Base-by-base conservation (phyloP, 2,888 invertebrate genomes). In the Acanthosepion lycidas region DNA sequence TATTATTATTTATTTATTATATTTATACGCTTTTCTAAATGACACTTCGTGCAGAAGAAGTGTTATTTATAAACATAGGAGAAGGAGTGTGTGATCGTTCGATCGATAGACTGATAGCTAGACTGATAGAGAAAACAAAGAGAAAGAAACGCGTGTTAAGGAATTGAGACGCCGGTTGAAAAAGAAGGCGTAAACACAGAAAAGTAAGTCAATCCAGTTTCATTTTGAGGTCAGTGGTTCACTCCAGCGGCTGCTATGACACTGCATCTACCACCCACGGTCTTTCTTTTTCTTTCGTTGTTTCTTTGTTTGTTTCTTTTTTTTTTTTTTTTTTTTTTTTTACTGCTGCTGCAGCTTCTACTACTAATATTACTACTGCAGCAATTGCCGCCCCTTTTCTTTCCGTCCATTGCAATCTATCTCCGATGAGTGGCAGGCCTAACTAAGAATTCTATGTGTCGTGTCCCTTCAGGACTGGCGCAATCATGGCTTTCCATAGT, bases 171-270 rank as follows among this genome's bases (percentile, higher is more conserved):
- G 78, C 15, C 33, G 78, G 78, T 15, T 78, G 33, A 78, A n/a
- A 78, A 78, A 33, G n/a, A 78, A 78, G n/a, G 12, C n/a, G n/a
- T 78, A 4, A 42, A 12, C 78, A 33, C 15, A 78, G n/a, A 33
- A 78, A 78, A 78, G n/a, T 78, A 78, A 78, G 78, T 78, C n/a
- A 78, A 78, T 78, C 33, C 78, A n/a, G 78, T 78, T 78, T 78
- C n/a, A 33, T 78, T 78, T 78, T 78, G n/a, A 78, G 78, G 78
- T 78, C 78, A 78, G 78, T 78, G 78, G n/a, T 78, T 78, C 78
- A 78, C 78, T 33, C 78, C n/a, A 78, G 78, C 78, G 78, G 78
- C 78, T 33, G 78, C 78, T 33, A 78, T 78, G 78, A 78, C 78
- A 78, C 78, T 78, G 78, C 78, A 78, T 78, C 78, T n/a, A 33